Evolutionary conservation across 2,113 vertebrate species (phyloP).

Genomic region (Catagonus wagneri): DNA sequence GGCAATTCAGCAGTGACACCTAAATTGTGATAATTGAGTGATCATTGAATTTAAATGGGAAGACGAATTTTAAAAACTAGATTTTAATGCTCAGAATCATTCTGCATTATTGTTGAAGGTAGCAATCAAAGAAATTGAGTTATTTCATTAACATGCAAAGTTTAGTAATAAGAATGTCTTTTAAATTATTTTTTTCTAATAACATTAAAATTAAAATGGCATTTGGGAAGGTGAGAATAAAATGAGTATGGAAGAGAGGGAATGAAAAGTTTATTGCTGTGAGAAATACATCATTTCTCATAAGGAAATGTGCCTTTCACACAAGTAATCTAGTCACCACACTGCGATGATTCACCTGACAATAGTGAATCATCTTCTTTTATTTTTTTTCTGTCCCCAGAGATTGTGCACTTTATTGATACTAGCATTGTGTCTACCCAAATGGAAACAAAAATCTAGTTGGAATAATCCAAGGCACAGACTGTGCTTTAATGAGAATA

Average conservation of each 20-base stretch:
- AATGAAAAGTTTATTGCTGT: neutral
- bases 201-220: slow-evolving; percentile 6
- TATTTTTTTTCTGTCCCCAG: neutral
- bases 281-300: neutral
- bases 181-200: neutral
- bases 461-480: neutral
- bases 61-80: neutral
- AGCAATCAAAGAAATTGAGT: neutral
- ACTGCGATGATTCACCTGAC: neutral
- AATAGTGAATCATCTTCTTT: neutral
- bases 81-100: neutral
- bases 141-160: neutral
- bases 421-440: neutral
- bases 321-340: neutral
- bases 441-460: slow-evolving; percentile 47
- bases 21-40: neutral
- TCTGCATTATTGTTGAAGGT: neutral
- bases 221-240: neutral
- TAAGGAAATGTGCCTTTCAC: neutral
- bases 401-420: neutral
- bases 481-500: neutral
- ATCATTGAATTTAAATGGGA: neutral
- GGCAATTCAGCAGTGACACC: neutral
- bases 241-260: neutral
- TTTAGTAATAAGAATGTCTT: neutral